Evolutionary conservation across 1,140 invertebrate genomes (phyloP).

Genomic region (Diorhabda elongata): DNA sequence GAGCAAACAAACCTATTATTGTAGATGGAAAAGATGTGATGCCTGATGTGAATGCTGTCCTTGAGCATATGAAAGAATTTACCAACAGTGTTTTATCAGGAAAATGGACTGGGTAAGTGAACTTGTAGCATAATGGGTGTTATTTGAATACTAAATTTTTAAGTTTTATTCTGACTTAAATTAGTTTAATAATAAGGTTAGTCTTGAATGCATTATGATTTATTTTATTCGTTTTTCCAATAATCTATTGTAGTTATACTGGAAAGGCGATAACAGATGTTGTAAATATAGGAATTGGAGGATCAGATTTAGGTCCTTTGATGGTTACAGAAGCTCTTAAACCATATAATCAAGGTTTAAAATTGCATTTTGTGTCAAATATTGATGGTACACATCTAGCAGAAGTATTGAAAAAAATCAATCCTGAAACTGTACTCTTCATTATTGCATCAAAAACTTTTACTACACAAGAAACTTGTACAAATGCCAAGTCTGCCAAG

Average conservation of each 20-base stretch:
- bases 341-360: conserved; percentile 81
- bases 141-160: not conserved
- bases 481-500: conserved; percentile 96
- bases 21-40: conserved; percentile 92
- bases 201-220: too few species aligned
- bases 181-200: not conserved
- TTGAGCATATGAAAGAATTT: conserved; percentile 95
- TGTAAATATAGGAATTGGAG: conserved; percentile 99
- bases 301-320: conserved; percentile 95
- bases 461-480: conserved; percentile 99
- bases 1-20: conserved; percentile 70
- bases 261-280: conserved; percentile 96
- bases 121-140: not conserved
- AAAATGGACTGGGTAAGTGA: conserved; percentile 56
- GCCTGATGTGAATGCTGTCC: conserved; percentile 86
- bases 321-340: conserved; percentile 99
- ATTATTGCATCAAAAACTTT: conserved; percentile 99
- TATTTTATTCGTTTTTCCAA: too few species aligned
- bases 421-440: conserved; percentile 93
- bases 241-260: conserved; percentile 64
- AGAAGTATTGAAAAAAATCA: conserved; percentile 85
- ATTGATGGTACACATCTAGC: conserved; percentile 98
- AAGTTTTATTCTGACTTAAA: not conserved
- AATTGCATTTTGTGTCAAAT: conserved; percentile 97
- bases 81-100: conserved; percentile 67